Evolutionary conservation across 2,797 vertebrate species (phyloP).

Genomic region (Atherinosoma microstoma): DNA sequence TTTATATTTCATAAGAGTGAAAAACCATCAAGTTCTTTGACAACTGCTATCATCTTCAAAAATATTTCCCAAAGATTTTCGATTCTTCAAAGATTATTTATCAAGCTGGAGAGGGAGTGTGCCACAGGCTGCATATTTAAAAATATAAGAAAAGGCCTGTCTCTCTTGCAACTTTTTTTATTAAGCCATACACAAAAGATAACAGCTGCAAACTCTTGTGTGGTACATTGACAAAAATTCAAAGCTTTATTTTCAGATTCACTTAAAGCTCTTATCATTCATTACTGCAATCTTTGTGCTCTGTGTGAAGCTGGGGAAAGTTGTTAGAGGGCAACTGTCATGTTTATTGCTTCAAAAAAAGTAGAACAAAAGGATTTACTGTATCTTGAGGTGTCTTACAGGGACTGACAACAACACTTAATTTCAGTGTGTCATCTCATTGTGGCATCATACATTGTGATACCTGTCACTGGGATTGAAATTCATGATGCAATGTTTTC

Average conservation of each 20-base stretch:
- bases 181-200: conserved; percentile 9
- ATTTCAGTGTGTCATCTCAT: conserved; percentile 28
- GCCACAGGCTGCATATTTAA: conserved; percentile 5
- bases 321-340: conserved; percentile 11
- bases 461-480: conserved; percentile 29
- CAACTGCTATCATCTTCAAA: conserved; percentile 4
- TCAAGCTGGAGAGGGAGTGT: conserved; percentile 4
- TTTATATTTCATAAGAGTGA: conserved; percentile 15
- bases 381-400: conserved; percentile 32
- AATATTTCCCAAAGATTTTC: conserved; percentile 5
- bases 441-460: conserved; percentile 31
- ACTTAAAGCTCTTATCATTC: conserved; percentile 9
- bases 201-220: conserved; percentile 4
- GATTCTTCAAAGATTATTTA: conserved; percentile 6
- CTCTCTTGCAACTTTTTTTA: conserved; percentile 14
- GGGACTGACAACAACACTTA: conserved; percentile 27
- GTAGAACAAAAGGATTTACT: conserved; percentile 31
- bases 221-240: conserved; percentile 8
- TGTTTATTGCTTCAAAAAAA: conserved; percentile 25
- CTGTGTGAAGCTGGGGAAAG: conserved; percentile 14
- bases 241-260: conserved; percentile 18
- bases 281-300: conserved; percentile 17
- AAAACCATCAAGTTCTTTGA: conserved; percentile 1
- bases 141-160: conserved; percentile 5
- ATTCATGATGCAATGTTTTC: conserved; percentile 41